Percentiles rank a stretch among this genome's conserved stretches.
These are phyloP conservation scores for Petrophora chlorosata DNA, from an alignment of 2,888 invertebrate species.

Conservation along the genomic window DNA sequence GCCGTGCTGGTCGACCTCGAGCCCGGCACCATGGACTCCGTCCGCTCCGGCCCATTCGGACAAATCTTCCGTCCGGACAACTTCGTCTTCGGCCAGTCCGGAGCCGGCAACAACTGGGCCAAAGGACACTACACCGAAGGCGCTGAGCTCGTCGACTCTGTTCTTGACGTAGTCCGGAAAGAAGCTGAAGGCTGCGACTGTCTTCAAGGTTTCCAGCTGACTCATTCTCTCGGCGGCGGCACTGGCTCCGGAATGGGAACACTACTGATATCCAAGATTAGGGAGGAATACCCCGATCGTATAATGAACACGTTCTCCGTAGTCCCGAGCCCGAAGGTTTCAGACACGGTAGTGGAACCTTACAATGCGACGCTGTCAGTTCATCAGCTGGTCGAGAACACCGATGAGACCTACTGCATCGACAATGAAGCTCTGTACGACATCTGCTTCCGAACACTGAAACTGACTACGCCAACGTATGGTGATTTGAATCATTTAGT, in stretches of 20 bases:
- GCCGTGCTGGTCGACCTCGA: constrained; percentile 73
- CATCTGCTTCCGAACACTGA: constrained; percentile 90
- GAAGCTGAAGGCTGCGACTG: constrained; percentile 88
- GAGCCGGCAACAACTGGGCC: constrained; percentile 85
- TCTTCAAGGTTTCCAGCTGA: constrained; percentile 85
- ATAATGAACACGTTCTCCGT: constrained; percentile 89
- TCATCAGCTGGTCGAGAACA: constrained; percentile 88
- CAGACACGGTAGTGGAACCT: constrained; percentile 86
- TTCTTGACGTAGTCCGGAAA: constrained; percentile 81
- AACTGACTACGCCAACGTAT: constrained; percentile 90
- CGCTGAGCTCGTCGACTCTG: constrained; percentile 85
- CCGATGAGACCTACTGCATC: constrained; percentile 86
- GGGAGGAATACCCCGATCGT: constrained; percentile 89
- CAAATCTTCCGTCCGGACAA: constrained; percentile 90
- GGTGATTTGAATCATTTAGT: constrained; percentile 87
- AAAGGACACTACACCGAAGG: constrained; percentile 89
- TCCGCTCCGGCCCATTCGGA: constrained; percentile 87
- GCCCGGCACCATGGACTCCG: constrained; percentile 85
- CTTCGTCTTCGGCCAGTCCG: constrained; percentile 86
- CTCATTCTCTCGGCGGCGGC: constrained; percentile 89
- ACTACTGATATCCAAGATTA: constrained; percentile 86
- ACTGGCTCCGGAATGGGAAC: constrained; percentile 91
- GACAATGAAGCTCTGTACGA: constrained; percentile 91
- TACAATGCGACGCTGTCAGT: constrained; percentile 88
- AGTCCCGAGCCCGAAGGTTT: constrained; percentile 89